Evolutionary conservation across 2,888 invertebrate genomes (phyloP).

Genomic region (Junonia oenone): DNA sequence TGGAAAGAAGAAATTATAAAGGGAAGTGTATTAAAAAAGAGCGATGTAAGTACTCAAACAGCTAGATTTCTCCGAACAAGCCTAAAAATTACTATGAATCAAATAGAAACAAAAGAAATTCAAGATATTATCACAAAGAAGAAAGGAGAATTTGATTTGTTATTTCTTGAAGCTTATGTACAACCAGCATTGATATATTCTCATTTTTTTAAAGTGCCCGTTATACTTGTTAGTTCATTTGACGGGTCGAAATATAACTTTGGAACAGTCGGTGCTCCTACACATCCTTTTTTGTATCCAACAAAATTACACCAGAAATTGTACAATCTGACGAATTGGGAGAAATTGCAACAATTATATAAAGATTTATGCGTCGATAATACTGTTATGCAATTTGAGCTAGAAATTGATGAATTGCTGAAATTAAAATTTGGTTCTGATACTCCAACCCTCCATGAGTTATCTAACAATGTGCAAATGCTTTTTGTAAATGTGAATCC

Average conservation of each 20-base stretch:
- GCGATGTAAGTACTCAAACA: no score
- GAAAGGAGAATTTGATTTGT: conserved; percentile 38
- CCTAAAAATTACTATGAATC: background rate
- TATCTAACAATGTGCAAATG: no score
- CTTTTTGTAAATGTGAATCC: no score
- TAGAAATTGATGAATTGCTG: no score
- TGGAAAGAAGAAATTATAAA: conserved; percentile 33
- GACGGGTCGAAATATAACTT: conserved; percentile 13
- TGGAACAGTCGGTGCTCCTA: conserved; percentile 20
- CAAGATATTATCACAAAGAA: conserved; percentile 33
- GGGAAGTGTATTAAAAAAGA: no score
- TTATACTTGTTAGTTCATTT: conserved; percentile 33
- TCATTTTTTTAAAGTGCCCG: conserved; percentile 32
- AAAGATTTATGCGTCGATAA: no score
- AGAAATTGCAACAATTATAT: no score
- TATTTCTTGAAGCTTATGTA: conserved; percentile 37
- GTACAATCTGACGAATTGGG: no score
- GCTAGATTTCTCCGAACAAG: background rate
- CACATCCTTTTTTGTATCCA: conserved; percentile 29
- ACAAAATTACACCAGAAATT: background rate
- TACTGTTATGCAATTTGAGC: no score
- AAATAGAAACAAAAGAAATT: conserved; percentile 23
- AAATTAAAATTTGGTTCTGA: no score
- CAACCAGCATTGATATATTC: conserved; percentile 31
- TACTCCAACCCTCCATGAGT: no score